A percentile compares a stretch with the other conserved stretches of the same genome.
These are phyloP conservation scores for Catocala nupta DNA, from an alignment of 2,888 invertebrate species.

Conservation along the genomic window DNA sequence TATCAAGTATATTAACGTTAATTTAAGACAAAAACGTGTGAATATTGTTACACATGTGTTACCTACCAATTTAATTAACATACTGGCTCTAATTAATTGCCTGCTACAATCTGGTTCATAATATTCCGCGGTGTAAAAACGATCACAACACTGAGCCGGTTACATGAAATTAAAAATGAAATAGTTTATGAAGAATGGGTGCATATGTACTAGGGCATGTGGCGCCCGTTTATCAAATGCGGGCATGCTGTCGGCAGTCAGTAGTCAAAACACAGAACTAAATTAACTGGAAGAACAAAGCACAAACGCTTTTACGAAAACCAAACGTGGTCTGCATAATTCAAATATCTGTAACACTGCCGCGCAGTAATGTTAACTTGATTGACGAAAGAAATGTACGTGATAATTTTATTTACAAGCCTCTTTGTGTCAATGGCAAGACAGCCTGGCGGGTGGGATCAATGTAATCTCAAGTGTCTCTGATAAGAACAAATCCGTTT, in stretches of 20 bases:
- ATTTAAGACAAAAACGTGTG: constrained; percentile 4
- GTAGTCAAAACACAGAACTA: constrained; percentile 32
- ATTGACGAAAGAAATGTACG: constrained; percentile 48
- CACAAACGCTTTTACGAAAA: constrained; percentile 20
- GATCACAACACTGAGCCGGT: background rate
- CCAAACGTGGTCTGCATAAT: constrained; percentile 39
- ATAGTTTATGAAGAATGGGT: constrained; percentile 30
- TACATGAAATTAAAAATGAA: constrained; percentile 8
- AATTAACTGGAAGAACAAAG: constrained; percentile 38
- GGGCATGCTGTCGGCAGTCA: constrained; percentile 38
- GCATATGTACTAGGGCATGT: constrained; percentile 42
- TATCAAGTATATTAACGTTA: no score
- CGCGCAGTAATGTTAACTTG: constrained; percentile 39
- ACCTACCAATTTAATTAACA: background rate
- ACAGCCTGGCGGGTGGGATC: constrained; percentile 39
- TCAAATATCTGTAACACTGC: constrained; percentile 28
- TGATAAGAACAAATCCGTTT: constrained; percentile 25
- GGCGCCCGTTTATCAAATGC: constrained; percentile 57
- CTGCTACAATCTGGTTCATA: background rate
- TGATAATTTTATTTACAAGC: constrained; percentile 42
- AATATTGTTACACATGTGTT: constrained; percentile 4
- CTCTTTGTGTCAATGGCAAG: constrained; percentile 34
- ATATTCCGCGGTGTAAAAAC: background rate
- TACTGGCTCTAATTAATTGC: background rate
- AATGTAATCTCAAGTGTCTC: constrained; percentile 32